Conservation (phyloP, 2,113 vertebrate species). For the Onychostruthus taczanowskii region DNA sequence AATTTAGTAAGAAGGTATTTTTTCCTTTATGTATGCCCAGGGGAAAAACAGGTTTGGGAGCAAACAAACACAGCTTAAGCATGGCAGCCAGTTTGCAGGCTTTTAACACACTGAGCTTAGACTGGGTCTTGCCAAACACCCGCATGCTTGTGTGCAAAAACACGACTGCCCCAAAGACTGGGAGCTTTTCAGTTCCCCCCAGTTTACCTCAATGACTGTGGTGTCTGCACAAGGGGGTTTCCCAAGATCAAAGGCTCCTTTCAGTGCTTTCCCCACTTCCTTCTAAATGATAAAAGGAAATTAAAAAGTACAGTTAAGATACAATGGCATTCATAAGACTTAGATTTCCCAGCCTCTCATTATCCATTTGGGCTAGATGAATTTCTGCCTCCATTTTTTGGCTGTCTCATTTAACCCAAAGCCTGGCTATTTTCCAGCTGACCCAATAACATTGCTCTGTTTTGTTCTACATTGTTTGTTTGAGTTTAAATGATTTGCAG, state of each 20-base stretch:
- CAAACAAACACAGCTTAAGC: not conserved
- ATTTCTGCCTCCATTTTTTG: conserved; percentile 13
- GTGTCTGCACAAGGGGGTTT: not conserved
- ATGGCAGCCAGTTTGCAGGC: not conserved
- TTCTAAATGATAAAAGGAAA: conserved; percentile 12
- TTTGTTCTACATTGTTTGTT: conserved; percentile 45
- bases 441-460: conserved; percentile 50
- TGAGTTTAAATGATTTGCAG: conserved; percentile 48
- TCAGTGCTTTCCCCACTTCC: conserved; percentile 27
- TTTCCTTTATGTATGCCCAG: not conserved
- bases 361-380: not conserved
- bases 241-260: conserved; percentile 28
- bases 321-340: not conserved
- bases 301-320: not conserved
- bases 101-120: not conserved
- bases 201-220: conserved; percentile 39
- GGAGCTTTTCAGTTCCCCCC: not conserved
- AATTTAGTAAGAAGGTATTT: not conserved
- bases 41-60: not conserved
- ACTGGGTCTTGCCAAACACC: not conserved
- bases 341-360: not conserved
- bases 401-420: not conserved
- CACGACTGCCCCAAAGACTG: fast-evolving
- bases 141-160: not conserved
- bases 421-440: conserved; percentile 18